Conservation (phyloP, 2,797 vertebrate species). For the Rhodeus uyekii region DNA sequence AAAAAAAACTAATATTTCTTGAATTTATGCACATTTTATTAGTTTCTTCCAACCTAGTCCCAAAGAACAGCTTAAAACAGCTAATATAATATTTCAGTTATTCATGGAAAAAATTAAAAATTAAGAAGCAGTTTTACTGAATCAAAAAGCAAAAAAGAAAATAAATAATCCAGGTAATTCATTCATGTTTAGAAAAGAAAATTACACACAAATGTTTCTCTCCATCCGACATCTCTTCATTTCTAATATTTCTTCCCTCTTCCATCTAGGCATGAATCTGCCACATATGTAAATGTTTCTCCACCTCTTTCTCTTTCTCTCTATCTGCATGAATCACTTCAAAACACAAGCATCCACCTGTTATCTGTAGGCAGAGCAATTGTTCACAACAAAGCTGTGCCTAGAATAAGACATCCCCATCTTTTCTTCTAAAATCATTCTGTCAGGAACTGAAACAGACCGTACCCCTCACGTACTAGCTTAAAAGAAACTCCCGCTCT, state of each 20-base stretch:
- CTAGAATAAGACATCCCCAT: constrained; percentile 55
- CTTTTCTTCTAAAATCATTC: constrained; percentile 46
- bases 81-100: neutral
- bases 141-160: neutral
- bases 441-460: constrained; percentile 33
- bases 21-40: neutral
- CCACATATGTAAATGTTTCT: neutral
- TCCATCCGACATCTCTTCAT: neutral
- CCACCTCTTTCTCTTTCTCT: constrained; percentile 4
- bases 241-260: neutral
- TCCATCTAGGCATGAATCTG: neutral
- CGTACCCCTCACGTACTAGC: neutral
- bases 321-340: neutral
- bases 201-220: neutral
- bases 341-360: neutral
- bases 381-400: constrained; percentile 36
- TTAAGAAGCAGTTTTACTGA: too few species aligned
- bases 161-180: neutral
- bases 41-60: neutral
- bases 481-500: neutral
- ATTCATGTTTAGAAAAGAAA: neutral
- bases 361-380: neutral
- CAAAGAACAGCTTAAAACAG: neutral
- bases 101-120: too few species aligned
- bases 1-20: neutral